Evolutionary conservation across 2,113 vertebrate species (phyloP).

Genomic region (Pleuronectes platessa): DNA sequence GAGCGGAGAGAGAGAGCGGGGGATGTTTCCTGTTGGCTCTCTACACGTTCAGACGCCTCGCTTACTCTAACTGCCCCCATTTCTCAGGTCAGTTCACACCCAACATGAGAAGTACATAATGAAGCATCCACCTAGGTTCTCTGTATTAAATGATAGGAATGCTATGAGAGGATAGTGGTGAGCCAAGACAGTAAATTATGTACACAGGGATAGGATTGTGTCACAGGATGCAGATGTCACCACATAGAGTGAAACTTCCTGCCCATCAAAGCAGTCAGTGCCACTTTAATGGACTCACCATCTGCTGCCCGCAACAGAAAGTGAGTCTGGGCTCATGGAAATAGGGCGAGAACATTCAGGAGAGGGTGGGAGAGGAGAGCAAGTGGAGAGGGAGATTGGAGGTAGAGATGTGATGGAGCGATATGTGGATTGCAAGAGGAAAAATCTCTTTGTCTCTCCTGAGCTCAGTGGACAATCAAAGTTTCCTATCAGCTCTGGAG

Average conservation of each 20-base stretch:
- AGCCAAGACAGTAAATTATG: constrained; percentile 56
- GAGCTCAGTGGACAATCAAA: constrained; percentile 81
- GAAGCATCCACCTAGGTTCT: constrained; percentile 12
- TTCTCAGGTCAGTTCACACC: constrained; percentile 32
- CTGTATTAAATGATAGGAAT: constrained; percentile 11
- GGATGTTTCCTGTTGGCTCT: constrained; percentile 78
- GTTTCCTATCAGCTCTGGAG: constrained; percentile 84
- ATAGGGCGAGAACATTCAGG: constrained; percentile 49
- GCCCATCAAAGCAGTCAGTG: constrained; percentile 73
- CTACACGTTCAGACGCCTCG: constrained; percentile 45
- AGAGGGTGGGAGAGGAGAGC: constrained; percentile 52
- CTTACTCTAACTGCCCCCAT: constrained; percentile 5
- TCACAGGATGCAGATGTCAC: constrained; percentile 77
- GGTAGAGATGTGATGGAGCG: constrained; percentile 69
- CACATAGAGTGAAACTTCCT: constrained; percentile 73
- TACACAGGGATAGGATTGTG: constrained; percentile 41
- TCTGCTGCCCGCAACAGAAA: constrained; percentile 53
- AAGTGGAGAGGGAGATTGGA: constrained; percentile 51
- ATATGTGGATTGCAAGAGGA: constrained; percentile 76
- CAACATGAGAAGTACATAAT: constrained; percentile 13
- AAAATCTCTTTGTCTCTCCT: constrained; percentile 80
- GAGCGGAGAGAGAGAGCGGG: constrained; percentile 52
- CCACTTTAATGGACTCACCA: constrained; percentile 73
- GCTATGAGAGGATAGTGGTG: constrained; percentile 43
- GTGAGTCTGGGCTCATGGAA: constrained; percentile 49